Base-by-base conservation (phyloP, 2,888 invertebrate genomes). In the Shargacucullia verbasci region DNA sequence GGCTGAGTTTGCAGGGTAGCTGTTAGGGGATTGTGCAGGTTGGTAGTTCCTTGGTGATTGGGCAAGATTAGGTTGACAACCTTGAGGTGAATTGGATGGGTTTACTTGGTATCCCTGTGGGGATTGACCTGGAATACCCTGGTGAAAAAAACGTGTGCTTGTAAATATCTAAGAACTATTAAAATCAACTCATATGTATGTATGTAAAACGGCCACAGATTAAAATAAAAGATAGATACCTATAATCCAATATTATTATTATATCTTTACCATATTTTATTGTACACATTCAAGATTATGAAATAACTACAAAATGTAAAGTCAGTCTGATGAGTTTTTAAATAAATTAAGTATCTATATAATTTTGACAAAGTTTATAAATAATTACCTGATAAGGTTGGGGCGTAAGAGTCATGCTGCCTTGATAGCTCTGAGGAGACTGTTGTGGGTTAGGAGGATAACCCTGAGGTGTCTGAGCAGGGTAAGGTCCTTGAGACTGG, bases 41-140 rank as follows among this genome's bases (percentile, higher is more conserved):
- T 95, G 95, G 82, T 94, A 86, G 90, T 79, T 89, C 80, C 92
- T 83, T 29, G 92, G 92, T 0, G 94, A 89, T 59, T 92, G 92
- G 12, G 87, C 82, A 68, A 92, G 80, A 65, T 84, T 89, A 12
- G 91, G 84, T 68, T 87, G 92, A 70, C 92, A 92, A 45, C 83
- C 90, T 59, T 95, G 95, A 11, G 95, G 93, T 54, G 95, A 92
- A 41, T 94, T 88, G 11, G 94, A 90, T 49, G 95, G 90, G 60
- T 94, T 95, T 39, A 94, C 95, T 84, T 95, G 95, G 62, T 95
- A 95, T 53, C 91, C 91, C 73, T 95, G 95, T 14, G 95, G 91
- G 5, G 94, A 87, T 65, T 92, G 94, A 12, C 86, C 87, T 34
- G 92, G 84, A 40, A 91, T 87, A 79, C 88, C 86, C 91, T 92